Percentiles rank a stretch among this genome's conserved stretches.
Conservation (phyloP, 53 echinoderm and acorn worm species). For the Paracentrotus lividus region DNA sequence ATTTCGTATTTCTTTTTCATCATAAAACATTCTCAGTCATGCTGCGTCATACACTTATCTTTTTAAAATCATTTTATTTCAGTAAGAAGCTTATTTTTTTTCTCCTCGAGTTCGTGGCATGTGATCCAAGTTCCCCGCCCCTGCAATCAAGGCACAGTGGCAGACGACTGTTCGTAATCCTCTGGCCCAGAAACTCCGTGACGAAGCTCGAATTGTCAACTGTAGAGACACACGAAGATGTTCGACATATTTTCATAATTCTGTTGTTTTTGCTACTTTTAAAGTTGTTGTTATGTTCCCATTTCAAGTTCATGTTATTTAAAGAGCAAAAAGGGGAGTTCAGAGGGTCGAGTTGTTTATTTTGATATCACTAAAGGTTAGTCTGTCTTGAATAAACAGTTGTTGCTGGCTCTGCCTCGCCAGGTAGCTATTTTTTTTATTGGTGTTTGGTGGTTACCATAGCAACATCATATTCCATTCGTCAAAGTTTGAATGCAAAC, state of each 20-base stretch:
- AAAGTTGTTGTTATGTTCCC: background rate
- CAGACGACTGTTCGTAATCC: background rate
- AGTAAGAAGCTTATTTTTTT: background rate
- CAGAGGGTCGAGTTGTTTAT: background rate
- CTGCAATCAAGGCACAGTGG: background rate
- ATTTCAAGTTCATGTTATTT: background rate
- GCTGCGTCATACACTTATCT: conserved; percentile 22
- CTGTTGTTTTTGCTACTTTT: conserved; percentile 43
- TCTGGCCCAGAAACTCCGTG: conserved; percentile 20
- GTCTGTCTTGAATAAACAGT: background rate
- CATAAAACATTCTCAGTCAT: background rate
- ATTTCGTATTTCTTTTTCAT: background rate
- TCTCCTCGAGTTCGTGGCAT: background rate
- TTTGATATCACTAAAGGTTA: background rate
- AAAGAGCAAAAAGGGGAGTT: background rate
- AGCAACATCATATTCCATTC: background rate
- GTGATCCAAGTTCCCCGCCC: background rate
- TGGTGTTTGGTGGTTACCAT: conserved; percentile 12
- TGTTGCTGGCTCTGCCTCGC: background rate
- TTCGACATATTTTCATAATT: conserved; percentile 44
- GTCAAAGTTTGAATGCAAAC: background rate
- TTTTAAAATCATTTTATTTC: background rate
- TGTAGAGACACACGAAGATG: background rate
- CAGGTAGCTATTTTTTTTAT: conserved; percentile 33
- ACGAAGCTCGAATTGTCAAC: conserved; percentile 9